Conservation (phyloP, 53 echinoderm and acorn worm species). For the Antedon mediterranea region DNA sequence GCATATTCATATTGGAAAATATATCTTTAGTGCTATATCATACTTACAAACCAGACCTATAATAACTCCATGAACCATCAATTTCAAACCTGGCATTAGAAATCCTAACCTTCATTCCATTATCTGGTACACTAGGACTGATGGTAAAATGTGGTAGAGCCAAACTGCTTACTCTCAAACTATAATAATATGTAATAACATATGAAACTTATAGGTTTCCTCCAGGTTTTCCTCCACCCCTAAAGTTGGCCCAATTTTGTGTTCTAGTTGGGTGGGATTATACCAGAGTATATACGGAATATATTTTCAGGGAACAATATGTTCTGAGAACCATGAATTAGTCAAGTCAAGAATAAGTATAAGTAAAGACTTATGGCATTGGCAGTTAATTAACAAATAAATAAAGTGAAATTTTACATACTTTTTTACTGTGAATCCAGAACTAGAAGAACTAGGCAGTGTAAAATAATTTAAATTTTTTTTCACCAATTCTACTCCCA, state of each 20-base stretch:
- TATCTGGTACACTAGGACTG: constrained; percentile 1
- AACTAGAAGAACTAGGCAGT: constrained; percentile 16
- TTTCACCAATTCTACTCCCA: constrained; percentile 16
- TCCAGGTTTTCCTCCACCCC: no score
- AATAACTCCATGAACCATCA: constrained; percentile 64
- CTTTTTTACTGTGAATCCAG: constrained; percentile 11
- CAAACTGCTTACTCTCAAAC: constrained; percentile 44
- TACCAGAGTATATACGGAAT: no score
- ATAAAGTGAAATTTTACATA: no score
- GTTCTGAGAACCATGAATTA: no score
- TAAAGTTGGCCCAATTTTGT: no score
- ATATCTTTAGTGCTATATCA: background rate
- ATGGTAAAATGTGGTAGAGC: constrained; percentile 36
- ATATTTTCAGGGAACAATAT: no score
- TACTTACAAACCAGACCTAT: constrained; percentile 27
- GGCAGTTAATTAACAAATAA: no score
- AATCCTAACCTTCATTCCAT: background rate
- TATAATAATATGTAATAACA: background rate
- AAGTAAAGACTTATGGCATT: no score
- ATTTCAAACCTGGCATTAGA: constrained; percentile 20
- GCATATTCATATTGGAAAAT: background rate
- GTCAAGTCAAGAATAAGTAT: no score
- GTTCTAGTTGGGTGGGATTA: no score
- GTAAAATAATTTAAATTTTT: constrained; percentile 1
- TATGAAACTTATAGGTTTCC: no score